These are phyloP conservation scores for Aphelinus atriplicis DNA, from an alignment of 1,140 invertebrate genomes.

Conservation along the genomic window DNA sequence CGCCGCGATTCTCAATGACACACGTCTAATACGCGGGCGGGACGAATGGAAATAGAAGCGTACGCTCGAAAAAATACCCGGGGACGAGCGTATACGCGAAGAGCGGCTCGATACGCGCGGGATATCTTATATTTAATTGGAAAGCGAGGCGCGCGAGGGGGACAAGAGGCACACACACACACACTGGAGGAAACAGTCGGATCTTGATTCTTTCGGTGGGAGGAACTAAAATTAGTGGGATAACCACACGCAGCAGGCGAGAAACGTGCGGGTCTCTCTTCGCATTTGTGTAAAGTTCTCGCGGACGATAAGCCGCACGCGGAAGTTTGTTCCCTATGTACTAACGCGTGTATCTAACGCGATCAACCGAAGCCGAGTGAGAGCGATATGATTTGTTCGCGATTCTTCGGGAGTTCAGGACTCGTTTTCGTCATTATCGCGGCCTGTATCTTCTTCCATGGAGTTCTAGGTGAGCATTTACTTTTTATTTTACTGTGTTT, in stretches of 20 bases:
- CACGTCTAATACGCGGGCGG: too few species aligned
- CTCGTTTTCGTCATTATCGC: not conserved
- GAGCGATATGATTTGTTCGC: constrained; percentile 1
- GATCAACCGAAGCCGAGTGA: too few species aligned
- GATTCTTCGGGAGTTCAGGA: constrained; percentile 24
- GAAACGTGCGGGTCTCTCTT: constrained; percentile 39
- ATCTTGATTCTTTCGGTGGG: constrained; percentile 40
- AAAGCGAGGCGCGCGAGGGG: not conserved
- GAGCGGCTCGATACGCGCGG: too few species aligned
- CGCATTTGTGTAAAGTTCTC: constrained; percentile 52
- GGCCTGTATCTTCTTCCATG: not conserved
- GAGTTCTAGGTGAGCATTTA: constrained; percentile 22
- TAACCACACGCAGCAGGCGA: constrained; percentile 35
- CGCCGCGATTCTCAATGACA: too few species aligned
- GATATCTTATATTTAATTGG: too few species aligned
- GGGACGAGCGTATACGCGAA: too few species aligned
- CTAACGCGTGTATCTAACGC: too few species aligned
- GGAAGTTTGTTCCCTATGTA: constrained; percentile 21
- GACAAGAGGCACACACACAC: not conserved
- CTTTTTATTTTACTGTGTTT: too few species aligned
- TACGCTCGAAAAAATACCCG: too few species aligned
- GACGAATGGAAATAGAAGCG: too few species aligned
- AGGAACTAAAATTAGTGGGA: constrained; percentile 56
- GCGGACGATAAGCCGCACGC: constrained; percentile 43
- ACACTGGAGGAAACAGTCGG: too few species aligned